Conservation (phyloP, 2,888 invertebrate species). For the Spodoptera exigua region DNA sequence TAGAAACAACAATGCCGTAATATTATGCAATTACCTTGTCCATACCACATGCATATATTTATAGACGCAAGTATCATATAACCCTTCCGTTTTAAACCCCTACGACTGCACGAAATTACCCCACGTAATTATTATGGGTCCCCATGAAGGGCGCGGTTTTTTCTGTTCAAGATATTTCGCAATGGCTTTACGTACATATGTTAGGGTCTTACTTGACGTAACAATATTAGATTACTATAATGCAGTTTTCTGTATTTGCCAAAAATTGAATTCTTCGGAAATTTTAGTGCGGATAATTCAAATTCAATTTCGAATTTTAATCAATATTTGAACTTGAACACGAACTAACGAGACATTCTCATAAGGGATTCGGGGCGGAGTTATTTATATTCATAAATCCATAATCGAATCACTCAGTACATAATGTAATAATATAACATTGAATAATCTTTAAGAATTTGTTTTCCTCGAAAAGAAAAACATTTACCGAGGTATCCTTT, state of each 20-base stretch:
- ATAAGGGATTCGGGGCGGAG: constrained; percentile 11
- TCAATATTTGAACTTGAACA: constrained; percentile 50
- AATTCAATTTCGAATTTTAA: neutral
- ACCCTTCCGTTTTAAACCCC: constrained; percentile 77
- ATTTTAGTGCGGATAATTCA: neutral
- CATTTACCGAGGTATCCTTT: constrained; percentile 8
- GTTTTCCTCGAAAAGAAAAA: constrained; percentile 21
- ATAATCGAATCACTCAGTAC: constrained; percentile 28
- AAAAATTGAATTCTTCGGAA: constrained; percentile 7
- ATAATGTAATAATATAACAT: constrained; percentile 17
- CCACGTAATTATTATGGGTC: constrained; percentile 77
- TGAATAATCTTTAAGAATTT: constrained; percentile 14
- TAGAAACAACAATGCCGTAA: constrained; percentile 16
- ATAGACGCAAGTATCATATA: constrained; percentile 56
- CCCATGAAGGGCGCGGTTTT: constrained; percentile 75
- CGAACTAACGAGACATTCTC: constrained; percentile 37
- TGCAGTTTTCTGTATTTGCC: constrained; percentile 18
- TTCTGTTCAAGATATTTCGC: constrained; percentile 71
- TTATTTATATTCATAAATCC: constrained; percentile 46
- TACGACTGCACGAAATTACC: constrained; percentile 77
- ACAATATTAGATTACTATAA: constrained; percentile 52
- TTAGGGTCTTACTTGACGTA: constrained; percentile 56
- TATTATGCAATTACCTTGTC: constrained; percentile 38
- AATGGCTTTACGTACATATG: constrained; percentile 61
- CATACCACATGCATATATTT: constrained; percentile 34